A percentile compares a stretch with the other conserved stretches of the same genome.
Evolutionary conservation across 1,140 invertebrate genomes (phyloP).

Genomic region (Megathymus violae): DNA sequence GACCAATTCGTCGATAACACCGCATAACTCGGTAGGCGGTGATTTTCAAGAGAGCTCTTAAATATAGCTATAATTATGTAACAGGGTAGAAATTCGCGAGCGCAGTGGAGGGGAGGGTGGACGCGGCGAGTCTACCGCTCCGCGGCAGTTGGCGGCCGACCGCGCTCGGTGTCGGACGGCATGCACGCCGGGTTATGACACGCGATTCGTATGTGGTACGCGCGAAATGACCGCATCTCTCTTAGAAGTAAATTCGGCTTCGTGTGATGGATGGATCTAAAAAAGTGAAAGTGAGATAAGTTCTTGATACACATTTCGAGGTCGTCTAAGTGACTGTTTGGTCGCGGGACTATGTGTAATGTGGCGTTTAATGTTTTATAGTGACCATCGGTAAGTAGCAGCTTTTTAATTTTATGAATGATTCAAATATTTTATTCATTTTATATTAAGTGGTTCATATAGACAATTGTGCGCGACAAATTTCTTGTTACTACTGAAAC

Average conservation of each 20-base stretch:
- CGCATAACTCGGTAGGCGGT: neutral
- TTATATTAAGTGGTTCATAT: no score
- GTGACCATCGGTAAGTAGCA: constrained; percentile 79
- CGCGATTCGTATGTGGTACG: constrained; percentile 39
- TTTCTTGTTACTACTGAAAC: no score
- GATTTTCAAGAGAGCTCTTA: constrained; percentile 20
- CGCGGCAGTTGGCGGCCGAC: constrained; percentile 64
- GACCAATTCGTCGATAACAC: constrained; percentile 15
- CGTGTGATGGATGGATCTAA: constrained; percentile 53
- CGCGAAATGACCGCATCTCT: constrained; percentile 63
- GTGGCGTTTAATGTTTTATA: constrained; percentile 73
- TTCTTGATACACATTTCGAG: constrained; percentile 22
- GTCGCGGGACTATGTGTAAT: constrained; percentile 62
- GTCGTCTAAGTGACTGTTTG: constrained; percentile 28
- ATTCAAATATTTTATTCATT: no score
- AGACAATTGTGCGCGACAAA: no score
- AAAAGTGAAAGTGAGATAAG: constrained; percentile 57
- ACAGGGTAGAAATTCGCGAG: constrained; percentile 45
- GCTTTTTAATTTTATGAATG: neutral
- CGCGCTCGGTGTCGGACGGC: constrained; percentile 51
- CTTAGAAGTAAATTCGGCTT: constrained; percentile 37
- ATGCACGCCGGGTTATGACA: constrained; percentile 58
- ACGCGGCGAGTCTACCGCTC: constrained; percentile 45
- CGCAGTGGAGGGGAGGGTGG: constrained; percentile 31
- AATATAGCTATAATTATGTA: constrained; percentile 46